Evolutionary conservation across 64 coral and sea anemone species (phyloP), one percentile per base, ranked within the genome.

Genomic region (Pocillopora verrucosa): DNA sequence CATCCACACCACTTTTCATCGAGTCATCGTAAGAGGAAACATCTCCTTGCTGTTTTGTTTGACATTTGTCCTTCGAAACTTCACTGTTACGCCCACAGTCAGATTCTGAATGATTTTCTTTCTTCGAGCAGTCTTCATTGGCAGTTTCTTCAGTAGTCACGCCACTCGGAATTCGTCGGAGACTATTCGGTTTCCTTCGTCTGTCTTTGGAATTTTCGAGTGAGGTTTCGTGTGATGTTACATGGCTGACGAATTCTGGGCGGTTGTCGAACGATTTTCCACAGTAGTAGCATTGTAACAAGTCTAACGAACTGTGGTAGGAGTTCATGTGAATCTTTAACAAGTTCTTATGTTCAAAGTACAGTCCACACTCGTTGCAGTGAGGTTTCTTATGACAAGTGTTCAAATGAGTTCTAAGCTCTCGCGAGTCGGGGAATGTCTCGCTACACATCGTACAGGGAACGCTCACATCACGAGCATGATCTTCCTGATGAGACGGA

Each of bases 261-360:
- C 95, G 95, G 38, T 96, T 88, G 20, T 90, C 56, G 67, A 96
- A 96, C 16, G 95, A 96, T 79, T 87, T 81, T 65, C 95, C 91
- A 63, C 95, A 96, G 59, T 96, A 78, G 61, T 93, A 91, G 64
- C 95, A 96, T 36, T 96, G 92, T 61, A 93, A 34, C 26, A 96
- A 86, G 13, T 96, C 95, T 17, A 93, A 62, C 19, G 87, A 92
- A 36, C 95, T 96, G 59, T 96, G 95, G 34, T 96, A 96, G 0
- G 90, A 93, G 51, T 96, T 92, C 63, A 96, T 93, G 56, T 96
- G 95, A 25, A 96, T 96, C 63, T 90, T 89, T 19, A 96, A 65
- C 56, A 96, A 65, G 69, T 96, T 96, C 91, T 92, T 96, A 88
- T 96, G 95, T 68, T 96, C 95, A 26, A 96, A 96, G 34, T 89